These are phyloP conservation scores for Pocillopora damicornis DNA, from an alignment of 64 coral and sea anemone genomes.

Conservation along the genomic window DNA sequence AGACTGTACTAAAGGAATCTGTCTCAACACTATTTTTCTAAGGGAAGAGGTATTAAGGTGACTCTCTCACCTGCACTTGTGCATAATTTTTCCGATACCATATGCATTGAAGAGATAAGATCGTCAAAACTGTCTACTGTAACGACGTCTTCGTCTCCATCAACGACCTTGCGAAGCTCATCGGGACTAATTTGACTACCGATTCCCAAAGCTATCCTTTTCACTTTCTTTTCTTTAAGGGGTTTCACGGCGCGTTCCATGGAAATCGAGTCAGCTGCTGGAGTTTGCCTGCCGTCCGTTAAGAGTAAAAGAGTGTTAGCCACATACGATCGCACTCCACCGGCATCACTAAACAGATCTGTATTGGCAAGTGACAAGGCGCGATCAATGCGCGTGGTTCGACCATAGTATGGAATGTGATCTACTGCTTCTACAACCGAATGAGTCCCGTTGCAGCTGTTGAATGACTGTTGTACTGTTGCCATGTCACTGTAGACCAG, in stretches of 20 bases:
- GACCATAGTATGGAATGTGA: conserved; percentile 59
- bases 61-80: conserved; percentile 21
- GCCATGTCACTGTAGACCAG: conserved; percentile 64
- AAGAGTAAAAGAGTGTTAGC: conserved; percentile 56
- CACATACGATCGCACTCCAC: conserved; percentile 32
- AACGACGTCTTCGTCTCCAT: conserved; percentile 34
- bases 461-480: conserved; percentile 62
- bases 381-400: conserved; percentile 72
- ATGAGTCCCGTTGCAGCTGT: conserved; percentile 30
- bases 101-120: conserved; percentile 16
- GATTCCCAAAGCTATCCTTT: not conserved
- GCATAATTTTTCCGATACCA: conserved; percentile 25
- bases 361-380: conserved; percentile 52
- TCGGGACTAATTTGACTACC: not conserved
- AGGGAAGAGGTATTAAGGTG: not conserved
- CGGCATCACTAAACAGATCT: conserved; percentile 35
- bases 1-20: not conserved
- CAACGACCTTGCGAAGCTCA: conserved; percentile 22
- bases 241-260: conserved; percentile 31
- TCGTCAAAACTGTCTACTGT: conserved; percentile 51
- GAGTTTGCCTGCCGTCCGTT: conserved; percentile 71
- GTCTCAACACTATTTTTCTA: not conserved
- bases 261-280: conserved; percentile 54
- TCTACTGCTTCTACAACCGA: conserved; percentile 67
- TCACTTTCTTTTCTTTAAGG: conserved; percentile 15